These are phyloP conservation scores for Ephydatia muelleri DNA, from an alignment of 37 sponge, comb jelly and placozoan species.

Conservation along the genomic window DNA sequence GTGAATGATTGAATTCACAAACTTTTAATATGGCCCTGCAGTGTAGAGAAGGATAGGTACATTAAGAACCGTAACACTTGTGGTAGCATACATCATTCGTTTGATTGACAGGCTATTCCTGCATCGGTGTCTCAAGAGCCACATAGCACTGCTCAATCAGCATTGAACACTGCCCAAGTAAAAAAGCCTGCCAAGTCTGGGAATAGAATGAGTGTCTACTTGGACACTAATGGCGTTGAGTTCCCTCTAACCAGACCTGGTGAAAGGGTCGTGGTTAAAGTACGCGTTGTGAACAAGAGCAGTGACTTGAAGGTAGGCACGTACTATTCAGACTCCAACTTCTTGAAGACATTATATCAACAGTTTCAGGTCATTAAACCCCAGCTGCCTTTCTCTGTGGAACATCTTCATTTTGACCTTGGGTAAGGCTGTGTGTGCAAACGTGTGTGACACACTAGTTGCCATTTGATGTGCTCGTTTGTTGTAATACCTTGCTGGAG, in stretches of 20 bases:
- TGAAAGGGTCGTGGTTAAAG: constrained; percentile 22
- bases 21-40: too few relatives aligned
- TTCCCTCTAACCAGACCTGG: constrained; percentile 54
- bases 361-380: constrained; percentile 69
- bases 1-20: too few relatives aligned
- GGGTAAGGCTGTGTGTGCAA: constrained; percentile 33
- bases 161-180: neutral
- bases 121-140: constrained; percentile 2
- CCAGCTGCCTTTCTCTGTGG: constrained; percentile 47
- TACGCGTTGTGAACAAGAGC: constrained; percentile 57
- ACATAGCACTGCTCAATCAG: neutral
- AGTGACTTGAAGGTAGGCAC: constrained; percentile 3
- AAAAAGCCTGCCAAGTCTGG: neutral
- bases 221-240: constrained; percentile 33
- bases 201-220: constrained; percentile 32
- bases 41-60: too few relatives aligned
- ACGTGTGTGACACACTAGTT: neutral
- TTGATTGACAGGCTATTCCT: neutral
- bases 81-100: too few relatives aligned
- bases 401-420: constrained; percentile 54
- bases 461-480: neutral
- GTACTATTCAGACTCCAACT: neutral
- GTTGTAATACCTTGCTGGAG: neutral
- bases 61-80: too few relatives aligned
- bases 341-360: neutral